Evolutionary conservation across 1,140 invertebrate species (phyloP), one percentile per base, ranked within the genome.

Genomic region (Drosophila lacteicornis): DNA sequence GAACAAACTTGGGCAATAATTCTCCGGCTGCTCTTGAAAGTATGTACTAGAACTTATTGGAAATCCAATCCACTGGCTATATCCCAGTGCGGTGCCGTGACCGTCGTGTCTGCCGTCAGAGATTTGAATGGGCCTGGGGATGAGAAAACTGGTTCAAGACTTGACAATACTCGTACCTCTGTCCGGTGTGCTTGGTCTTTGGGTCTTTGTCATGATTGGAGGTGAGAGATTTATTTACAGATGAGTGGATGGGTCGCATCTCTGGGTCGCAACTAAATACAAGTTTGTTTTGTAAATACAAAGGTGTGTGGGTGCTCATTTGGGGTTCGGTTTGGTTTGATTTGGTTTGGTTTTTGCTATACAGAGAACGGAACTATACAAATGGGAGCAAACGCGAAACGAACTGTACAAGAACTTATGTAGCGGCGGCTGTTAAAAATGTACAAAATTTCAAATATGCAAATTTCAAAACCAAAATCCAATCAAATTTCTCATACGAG

Each of bases 141-240:
- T 30, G 33, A 36, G 30, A 40, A 38, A 55, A 55, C 53, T 71
- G 66, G 50, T 71, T 49, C 50, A 58, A 69, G 50, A 71, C 36
- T 71, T 71, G 22, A 40, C 25, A 25, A 49, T 42, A 43, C 68
- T 70, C 38, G 42, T 25, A 62, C 42, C 42, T 57, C 38, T 69
- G 50, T 57, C 36, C 67, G 67, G 62, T 25, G 62, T 61, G 17
- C 27, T 25, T 58, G 55, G 69, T 65, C 38, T 59, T 47, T 43
- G 55, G 51, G 53, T 55, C 49, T 46, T 68, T 63, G 50, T 74
- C 77, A 80, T 79, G 80, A 85, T 60, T 82, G 71, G 61, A 62
- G 76, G 86, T 87, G 83, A 87, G 63, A 80, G 60, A 80, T 82
- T 87, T 87, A 82, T 87, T 87, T 87, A 87, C 83, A 87, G 70